A percentile compares a stretch with the other conserved stretches of the same genome.
These are phyloP conservation scores for Scaptomyza pallida DNA, from an alignment of 1,140 invertebrate species.

Conservation along the genomic window DNA sequence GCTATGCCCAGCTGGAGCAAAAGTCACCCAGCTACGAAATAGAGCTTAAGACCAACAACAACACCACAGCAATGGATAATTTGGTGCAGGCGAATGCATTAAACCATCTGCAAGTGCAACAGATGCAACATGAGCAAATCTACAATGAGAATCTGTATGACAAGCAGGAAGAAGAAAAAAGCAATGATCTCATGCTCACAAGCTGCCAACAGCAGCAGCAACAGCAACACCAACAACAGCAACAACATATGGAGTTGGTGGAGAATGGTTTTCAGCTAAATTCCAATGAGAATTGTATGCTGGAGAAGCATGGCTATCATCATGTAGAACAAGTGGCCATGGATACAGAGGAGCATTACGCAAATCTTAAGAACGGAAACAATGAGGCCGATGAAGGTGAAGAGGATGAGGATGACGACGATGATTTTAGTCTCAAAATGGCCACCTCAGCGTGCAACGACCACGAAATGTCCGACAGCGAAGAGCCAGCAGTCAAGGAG, in stretches of 20 bases:
- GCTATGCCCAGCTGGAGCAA: slow-evolving; percentile 31
- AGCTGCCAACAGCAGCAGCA: slow-evolving; percentile 28
- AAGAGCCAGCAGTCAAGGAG: slow-evolving; percentile 79
- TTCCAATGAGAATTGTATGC: slow-evolving; percentile 29
- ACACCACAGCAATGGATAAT: slow-evolving; percentile 63
- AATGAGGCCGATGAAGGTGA: slow-evolving; percentile 45
- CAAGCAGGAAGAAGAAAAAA: slow-evolving; percentile 47
- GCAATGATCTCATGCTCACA: slow-evolving; percentile 54
- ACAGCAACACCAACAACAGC: slow-evolving; percentile 38
- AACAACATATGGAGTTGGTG: slow-evolving; percentile 50
- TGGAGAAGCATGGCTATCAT: slow-evolving; percentile 62
- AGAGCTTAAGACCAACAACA: slow-evolving; percentile 67
- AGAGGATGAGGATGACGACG: slow-evolving; percentile 76
- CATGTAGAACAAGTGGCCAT: slow-evolving; percentile 48
- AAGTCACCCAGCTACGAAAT: slow-evolving; percentile 54
- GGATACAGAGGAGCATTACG: slow-evolving; percentile 54
- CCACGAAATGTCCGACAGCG: slow-evolving; percentile 78
- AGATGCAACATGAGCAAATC: slow-evolving; percentile 65
- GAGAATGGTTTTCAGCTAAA: slow-evolving; percentile 36
- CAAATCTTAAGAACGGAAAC: slow-evolving; percentile 15
- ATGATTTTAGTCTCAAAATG: slow-evolving; percentile 78
- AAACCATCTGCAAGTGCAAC: slow-evolving; percentile 35
- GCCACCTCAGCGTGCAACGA: slow-evolving; percentile 67
- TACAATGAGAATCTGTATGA: slow-evolving; percentile 53
- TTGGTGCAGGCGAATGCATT: slow-evolving; percentile 30